These are phyloP conservation scores for Fragum sueziense DNA, from an alignment of 2,888 invertebrate genomes.

Conservation along the genomic window DNA sequence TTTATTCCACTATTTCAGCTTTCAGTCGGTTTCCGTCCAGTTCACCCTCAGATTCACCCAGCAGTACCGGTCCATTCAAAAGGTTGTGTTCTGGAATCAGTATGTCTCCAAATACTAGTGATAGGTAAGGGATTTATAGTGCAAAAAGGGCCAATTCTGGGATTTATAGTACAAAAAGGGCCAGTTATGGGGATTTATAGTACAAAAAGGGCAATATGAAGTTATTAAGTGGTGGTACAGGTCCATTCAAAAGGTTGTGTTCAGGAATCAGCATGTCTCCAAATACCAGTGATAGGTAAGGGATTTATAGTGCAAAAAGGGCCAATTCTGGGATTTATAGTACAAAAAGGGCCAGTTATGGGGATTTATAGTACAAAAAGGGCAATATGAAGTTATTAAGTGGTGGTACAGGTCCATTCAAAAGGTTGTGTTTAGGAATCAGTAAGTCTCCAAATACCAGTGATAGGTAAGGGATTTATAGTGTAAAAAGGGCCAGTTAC, in stretches of 20 bases:
- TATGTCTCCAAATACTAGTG: constrained; percentile 53
- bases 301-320: too few relatives aligned
- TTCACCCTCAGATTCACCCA: constrained; percentile 69
- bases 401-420: constrained; percentile 68
- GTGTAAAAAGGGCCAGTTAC: too few relatives aligned
- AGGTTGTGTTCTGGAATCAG: constrained; percentile 73
- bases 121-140: too few relatives aligned
- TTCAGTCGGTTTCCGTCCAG: constrained; percentile 58
- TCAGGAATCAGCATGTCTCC: constrained; percentile 70
- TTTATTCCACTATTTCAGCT: constrained; percentile 41
- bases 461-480: constrained; percentile 30
- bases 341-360: too few relatives aligned
- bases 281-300: constrained; percentile 23
- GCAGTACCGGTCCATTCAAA: constrained; percentile 70
- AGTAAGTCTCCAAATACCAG: constrained; percentile 59
- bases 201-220: too few relatives aligned
- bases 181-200: too few relatives aligned
- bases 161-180: too few relatives aligned
- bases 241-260: constrained; percentile 74
- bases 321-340: too few relatives aligned
- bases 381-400: too few relatives aligned
- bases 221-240: too few relatives aligned
- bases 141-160: too few relatives aligned
- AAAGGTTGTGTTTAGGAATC: constrained; percentile 74
- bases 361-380: too few relatives aligned